Base-by-base conservation (phyloP, 2,888 invertebrate genomes). In the Psylliodes chrysocephalus region DNA sequence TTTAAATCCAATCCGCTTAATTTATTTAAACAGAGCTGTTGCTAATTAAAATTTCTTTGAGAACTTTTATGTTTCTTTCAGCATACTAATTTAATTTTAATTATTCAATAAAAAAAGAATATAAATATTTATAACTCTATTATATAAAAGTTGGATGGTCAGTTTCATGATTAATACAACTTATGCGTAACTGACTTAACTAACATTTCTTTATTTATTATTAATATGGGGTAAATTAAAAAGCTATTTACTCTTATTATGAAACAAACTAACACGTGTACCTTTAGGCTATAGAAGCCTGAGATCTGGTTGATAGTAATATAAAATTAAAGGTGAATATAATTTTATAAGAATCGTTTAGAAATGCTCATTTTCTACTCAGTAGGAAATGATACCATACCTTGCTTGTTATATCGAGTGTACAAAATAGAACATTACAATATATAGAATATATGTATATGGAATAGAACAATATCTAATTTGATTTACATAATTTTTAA, bases 71-170 rank as follows among this genome's bases (percentile, higher is more conserved):
- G 12, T 10, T 40, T 46, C 12, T 25, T 3, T 46, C 12, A n/a
- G 19, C 19, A 46, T 22, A 19, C 6, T 46, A 44, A 18, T 22
- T 18, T 12, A 1, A 10, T 44, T n/a, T 22, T 22, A 17, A 19
- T 46, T 46, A 46, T 22, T 19, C 22, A 22, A 25, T 25, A 14
- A 7, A 46, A 44, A 46, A 46, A 46, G 15, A 1, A 6, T 46
- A 46, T 46, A 22, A 46, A 46, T 46, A 46, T 46, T 46, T 46
- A 46, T 46, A 22, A 46, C 46, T 6, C 44, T n/a, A 46, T 46
- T 46, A 46, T 17, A 22, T 44, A 44, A 44, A 44, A 44, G 22
- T 46, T 25, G 46, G 46, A 46, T 46, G 46, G 46, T 46, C 22
- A 46, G 6, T 46, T 46, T 46, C 22, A 22, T 19, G 19, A 22